Percentiles rank a stretch among this genome's conserved stretches.
Evolutionary conservation across 2,113 vertebrate genomes (phyloP).

Genomic region (Cheilinus undulatus): DNA sequence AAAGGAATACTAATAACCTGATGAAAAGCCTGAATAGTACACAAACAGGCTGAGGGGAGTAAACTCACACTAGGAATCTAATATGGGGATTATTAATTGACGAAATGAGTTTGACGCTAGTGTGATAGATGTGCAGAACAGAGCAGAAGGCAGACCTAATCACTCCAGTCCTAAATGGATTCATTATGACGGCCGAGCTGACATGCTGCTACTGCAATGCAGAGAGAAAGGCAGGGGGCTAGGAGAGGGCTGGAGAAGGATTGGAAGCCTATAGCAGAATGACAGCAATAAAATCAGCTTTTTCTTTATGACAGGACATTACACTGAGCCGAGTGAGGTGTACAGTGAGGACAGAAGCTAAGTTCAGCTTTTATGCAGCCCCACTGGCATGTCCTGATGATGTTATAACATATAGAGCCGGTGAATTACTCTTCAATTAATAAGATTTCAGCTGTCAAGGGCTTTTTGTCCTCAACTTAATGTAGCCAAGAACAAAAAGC

Average conservation of each 20-base stretch:
- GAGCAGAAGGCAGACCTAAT: conserved; percentile 66
- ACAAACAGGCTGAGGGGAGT: background rate
- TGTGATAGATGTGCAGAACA: conserved; percentile 72
- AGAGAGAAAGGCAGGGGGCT: conserved; percentile 42
- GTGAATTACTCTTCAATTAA: conserved; percentile 8
- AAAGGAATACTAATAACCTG: no score
- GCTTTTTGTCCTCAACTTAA: background rate
- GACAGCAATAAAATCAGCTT: conserved; percentile 59
- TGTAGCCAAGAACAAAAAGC: background rate
- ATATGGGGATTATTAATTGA: conserved; percentile 73
- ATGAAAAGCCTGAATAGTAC: background rate
- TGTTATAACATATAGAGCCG: conserved; percentile 1
- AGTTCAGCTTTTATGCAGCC: background rate
- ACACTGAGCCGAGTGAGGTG: conserved; percentile 8
- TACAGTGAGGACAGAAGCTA: background rate
- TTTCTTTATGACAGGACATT: conserved; percentile 51
- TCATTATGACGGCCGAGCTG: conserved; percentile 66
- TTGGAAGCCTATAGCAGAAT: conserved; percentile 41
- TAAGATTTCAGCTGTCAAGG: background rate
- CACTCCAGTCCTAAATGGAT: conserved; percentile 71
- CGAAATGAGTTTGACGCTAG: conserved; percentile 69
- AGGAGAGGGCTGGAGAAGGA: background rate
- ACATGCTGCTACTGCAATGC: conserved; percentile 71
- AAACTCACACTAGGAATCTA: conserved; percentile 19
- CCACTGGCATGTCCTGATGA: background rate